Percentiles rank a stretch among this genome's conserved stretches.
These are phyloP conservation scores for Muscicapa comitata DNA, from an alignment of 2,797 vertebrate genomes.

Conservation along the genomic window DNA sequence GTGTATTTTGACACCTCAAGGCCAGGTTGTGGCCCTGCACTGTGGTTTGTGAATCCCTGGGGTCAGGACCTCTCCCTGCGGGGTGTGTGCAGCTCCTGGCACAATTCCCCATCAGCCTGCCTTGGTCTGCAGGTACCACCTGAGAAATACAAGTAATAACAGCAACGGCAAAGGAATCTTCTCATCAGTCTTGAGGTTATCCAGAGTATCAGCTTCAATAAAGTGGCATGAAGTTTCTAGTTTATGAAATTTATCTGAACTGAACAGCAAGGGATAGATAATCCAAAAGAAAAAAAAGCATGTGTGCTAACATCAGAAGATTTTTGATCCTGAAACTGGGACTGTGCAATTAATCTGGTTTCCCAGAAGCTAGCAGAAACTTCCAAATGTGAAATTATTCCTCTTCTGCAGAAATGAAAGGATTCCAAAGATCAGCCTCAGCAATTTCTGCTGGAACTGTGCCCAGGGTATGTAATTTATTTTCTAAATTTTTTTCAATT, in stretches of 20 bases:
- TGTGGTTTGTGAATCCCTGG: neutral
- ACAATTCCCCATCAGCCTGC: neutral
- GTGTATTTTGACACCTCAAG: neutral
- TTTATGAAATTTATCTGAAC: slow-evolving; percentile 14
- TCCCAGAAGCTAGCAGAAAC: slow-evolving; percentile 35
- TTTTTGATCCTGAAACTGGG: slow-evolving; percentile 37
- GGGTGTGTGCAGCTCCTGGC: neutral
- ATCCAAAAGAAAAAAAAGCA: neutral
- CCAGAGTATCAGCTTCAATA: neutral
- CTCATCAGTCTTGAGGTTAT: neutral
- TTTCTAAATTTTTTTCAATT: slow-evolving; percentile 38
- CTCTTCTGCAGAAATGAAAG: slow-evolving; percentile 53
- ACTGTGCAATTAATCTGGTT: slow-evolving; percentile 50
- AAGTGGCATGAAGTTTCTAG: neutral
- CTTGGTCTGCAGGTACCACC: neutral
- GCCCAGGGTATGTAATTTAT: neutral
- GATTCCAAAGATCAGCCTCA: slow-evolving; percentile 46
- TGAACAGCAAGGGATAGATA: slow-evolving; percentile 3
- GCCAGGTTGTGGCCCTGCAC: neutral
- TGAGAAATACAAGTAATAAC: neutral
- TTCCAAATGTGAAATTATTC: slow-evolving; percentile 66
- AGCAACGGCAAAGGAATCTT: neutral
- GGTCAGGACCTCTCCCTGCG: neutral
- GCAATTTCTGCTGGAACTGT: slow-evolving; percentile 59
- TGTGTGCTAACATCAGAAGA: neutral